These are phyloP conservation scores for Herpetotheres cachinnans DNA, from an alignment of 2,113 vertebrate genomes.

Conservation along the genomic window DNA sequence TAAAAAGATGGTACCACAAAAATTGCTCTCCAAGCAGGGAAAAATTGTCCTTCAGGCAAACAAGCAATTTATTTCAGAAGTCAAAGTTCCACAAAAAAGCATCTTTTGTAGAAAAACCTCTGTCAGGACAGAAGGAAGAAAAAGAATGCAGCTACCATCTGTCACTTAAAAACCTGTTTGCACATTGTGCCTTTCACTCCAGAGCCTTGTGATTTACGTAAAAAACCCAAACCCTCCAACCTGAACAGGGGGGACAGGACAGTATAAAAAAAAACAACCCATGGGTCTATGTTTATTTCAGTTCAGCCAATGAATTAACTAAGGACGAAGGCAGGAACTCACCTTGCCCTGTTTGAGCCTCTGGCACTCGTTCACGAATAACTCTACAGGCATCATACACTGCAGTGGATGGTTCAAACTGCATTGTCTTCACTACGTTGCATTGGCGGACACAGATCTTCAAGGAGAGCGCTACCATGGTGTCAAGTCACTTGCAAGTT, in stretches of 20 bases:
- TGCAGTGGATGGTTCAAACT: conserved; percentile 93
- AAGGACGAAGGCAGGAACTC: neutral
- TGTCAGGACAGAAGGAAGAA: neutral
- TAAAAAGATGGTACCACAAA: neutral
- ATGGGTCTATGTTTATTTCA: accelerated
- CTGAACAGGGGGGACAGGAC: neutral
- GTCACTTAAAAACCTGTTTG: neutral
- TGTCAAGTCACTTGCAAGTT: conserved; percentile 50
- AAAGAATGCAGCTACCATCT: neutral
- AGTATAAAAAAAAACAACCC: accelerated
- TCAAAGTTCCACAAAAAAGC: neutral
- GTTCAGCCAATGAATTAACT: neutral
- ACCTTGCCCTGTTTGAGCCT: conserved; percentile 96
- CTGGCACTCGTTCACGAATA: conserved; percentile 92
- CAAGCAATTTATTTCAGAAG: neutral
- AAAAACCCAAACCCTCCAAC: neutral
- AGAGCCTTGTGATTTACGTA: neutral
- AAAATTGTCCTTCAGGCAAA: neutral
- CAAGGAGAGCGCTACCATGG: conserved; percentile 95
- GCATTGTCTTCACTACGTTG: conserved; percentile 99
- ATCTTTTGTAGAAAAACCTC: neutral
- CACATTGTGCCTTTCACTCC: neutral
- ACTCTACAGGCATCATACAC: conserved; percentile 95
- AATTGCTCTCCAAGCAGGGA: neutral
- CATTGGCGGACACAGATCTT: conserved; percentile 99